Evolutionary conservation across 2,113 vertebrate genomes (phyloP).

Genomic region (Nothobranchius furzeri): DNA sequence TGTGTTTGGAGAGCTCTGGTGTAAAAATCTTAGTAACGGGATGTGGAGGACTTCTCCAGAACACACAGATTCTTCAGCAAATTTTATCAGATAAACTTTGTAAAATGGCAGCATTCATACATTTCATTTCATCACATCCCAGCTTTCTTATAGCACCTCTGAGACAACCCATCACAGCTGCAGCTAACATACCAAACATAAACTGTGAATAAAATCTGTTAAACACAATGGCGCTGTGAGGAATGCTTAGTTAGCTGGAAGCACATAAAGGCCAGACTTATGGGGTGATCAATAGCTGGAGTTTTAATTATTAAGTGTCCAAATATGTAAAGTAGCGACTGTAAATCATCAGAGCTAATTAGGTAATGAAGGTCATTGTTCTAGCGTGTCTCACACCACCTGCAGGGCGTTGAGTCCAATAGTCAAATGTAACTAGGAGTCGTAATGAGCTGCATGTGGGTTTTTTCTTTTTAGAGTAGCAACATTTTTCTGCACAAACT

Average conservation of each 20-base stretch:
- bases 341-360: not conserved
- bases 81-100: too few species aligned
- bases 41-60: not conserved
- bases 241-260: not conserved
- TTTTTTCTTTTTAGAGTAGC: too few species aligned
- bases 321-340: too few species aligned
- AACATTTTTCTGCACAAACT: too few species aligned
- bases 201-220: too few species aligned
- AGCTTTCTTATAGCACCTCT: too few species aligned
- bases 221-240: not conserved
- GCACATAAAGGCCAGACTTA: not conserved
- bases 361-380: not conserved
- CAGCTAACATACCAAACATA: too few species aligned
- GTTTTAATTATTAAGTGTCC: not conserved
- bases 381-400: not conserved
- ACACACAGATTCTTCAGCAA: not conserved
- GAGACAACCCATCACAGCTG: too few species aligned
- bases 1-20: not conserved
- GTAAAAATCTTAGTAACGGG: not conserved
- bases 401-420: not conserved
- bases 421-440: not conserved
- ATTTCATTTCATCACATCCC: too few species aligned
- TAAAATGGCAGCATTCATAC: too few species aligned
- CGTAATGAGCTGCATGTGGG: too few species aligned
- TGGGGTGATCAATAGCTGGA: not conserved